Conservation (phyloP, 2,888 invertebrate genomes). For the Selenia dentaria region DNA sequence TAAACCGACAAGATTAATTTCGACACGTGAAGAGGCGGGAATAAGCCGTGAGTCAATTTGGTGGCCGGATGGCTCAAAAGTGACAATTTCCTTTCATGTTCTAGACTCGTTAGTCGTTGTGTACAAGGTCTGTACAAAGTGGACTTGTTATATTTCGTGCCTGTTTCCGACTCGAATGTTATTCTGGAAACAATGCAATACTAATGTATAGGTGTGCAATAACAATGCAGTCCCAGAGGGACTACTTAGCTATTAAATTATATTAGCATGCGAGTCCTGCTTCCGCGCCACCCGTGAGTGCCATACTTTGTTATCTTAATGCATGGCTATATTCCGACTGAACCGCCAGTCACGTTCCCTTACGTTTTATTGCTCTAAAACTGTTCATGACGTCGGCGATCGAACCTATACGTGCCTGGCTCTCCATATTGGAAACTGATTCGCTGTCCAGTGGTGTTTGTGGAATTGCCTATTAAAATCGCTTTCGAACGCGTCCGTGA, state of each 20-base stretch:
- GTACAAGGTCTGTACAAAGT: conserved; percentile 3
- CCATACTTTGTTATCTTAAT: conserved; percentile 26
- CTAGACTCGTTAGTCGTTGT: conserved; percentile 34
- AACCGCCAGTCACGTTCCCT: conserved; percentile 33
- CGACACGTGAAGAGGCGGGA: conserved; percentile 44
- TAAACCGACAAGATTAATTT: conserved; percentile 22
- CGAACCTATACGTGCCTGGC: conserved; percentile 37
- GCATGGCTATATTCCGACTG: conserved; percentile 31
- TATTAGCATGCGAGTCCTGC: conserved; percentile 27
- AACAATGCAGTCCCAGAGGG: conserved; percentile 53
- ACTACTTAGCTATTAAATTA: too few relatives aligned
- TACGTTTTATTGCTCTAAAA: conserved; percentile 42
- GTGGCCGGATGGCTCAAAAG: conserved; percentile 60
- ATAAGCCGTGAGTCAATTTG: conserved; percentile 59
- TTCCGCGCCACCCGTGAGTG: conserved; percentile 35
- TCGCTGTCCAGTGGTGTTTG: conserved; percentile 5
- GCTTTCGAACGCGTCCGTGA: conserved; percentile 48
- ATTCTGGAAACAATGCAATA: conserved; percentile 1
- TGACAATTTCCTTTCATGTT: conserved; percentile 61
- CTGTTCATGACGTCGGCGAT: conserved; percentile 37
- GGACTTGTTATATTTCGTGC: conserved; percentile 11
- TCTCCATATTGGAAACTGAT: conserved; percentile 8
- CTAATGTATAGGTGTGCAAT: conserved; percentile 1
- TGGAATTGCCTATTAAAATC: conserved; percentile 35
- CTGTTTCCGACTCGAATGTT: neutral